These are phyloP conservation scores for Ceyx margarethae DNA, from an alignment of 2,113 vertebrate genomes.

Conservation along the genomic window DNA sequence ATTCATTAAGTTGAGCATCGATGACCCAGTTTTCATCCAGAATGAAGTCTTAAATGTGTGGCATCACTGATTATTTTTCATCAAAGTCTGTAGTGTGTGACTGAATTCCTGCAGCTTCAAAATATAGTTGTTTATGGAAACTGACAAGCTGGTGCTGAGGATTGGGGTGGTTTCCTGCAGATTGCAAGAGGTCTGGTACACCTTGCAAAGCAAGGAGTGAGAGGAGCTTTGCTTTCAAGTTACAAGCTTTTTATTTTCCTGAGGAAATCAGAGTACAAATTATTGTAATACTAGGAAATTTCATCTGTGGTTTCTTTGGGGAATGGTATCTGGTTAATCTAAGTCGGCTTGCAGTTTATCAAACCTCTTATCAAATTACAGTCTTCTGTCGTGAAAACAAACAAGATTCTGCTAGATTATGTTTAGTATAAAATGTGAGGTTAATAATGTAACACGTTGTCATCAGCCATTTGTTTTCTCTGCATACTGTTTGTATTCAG, in stretches of 20 bases:
- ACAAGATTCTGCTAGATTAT: slow-evolving; percentile 46
- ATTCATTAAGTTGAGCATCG: slow-evolving; percentile 43
- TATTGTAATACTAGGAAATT: background rate
- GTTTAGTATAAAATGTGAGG: slow-evolving; percentile 32
- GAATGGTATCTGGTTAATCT: slow-evolving; percentile 29
- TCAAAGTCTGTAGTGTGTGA: slow-evolving; percentile 31
- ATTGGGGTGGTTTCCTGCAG: slow-evolving; percentile 2
- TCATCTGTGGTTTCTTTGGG: slow-evolving; percentile 43
- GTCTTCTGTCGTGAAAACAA: slow-evolving; percentile 7
- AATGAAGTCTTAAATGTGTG: slow-evolving; percentile 27
- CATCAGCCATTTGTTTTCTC: slow-evolving; percentile 53
- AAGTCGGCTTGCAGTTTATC: slow-evolving; percentile 30
- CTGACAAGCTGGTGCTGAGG: background rate
- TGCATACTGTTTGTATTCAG: background rate
- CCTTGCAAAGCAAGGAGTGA: background rate
- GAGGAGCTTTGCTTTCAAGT: slow-evolving; percentile 4
- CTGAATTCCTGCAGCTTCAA: slow-evolving; percentile 43
- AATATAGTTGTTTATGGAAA: slow-evolving; percentile 44
- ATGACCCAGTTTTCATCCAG: background rate
- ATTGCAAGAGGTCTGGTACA: background rate
- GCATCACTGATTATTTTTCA: slow-evolving; percentile 50
- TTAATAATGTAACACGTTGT: slow-evolving; percentile 29
- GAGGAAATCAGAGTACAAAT: slow-evolving; percentile 14
- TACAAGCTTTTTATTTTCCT: slow-evolving; percentile 44
- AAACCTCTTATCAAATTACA: slow-evolving; percentile 36